Evolutionary conservation across 2,888 invertebrate species (phyloP).

Genomic region (Hemithea aestivaria): DNA sequence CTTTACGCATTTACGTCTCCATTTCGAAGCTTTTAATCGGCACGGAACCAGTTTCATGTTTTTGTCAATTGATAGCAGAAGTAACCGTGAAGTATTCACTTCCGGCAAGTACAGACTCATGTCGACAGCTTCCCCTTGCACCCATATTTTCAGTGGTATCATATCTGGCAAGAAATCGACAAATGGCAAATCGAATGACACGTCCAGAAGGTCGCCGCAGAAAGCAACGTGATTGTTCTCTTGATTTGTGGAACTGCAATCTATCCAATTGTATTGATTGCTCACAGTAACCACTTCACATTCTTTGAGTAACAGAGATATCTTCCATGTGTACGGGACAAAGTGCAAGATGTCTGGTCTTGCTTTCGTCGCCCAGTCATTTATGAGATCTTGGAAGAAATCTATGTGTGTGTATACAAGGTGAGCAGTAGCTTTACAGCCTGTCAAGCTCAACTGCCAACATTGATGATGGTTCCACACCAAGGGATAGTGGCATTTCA

Average conservation of each 20-base stretch:
- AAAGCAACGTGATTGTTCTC: constrained; percentile 97
- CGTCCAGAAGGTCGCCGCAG: constrained; percentile 95
- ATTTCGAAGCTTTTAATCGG: constrained; percentile 80
- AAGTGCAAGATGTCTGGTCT: constrained; percentile 96
- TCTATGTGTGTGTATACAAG: constrained; percentile 97
- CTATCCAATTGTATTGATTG: constrained; percentile 99
- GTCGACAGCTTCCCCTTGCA: constrained; percentile 96
- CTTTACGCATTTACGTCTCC: constrained; percentile 88
- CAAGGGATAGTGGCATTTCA: constrained; percentile 93
- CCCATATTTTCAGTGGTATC: constrained; percentile 93
- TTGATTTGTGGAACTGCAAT: constrained; percentile 96
- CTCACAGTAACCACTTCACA: constrained; percentile 96
- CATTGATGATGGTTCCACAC: constrained; percentile 98
- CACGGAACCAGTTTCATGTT: constrained; percentile 90
- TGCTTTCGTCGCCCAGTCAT: constrained; percentile 97
- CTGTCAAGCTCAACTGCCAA: constrained; percentile 94
- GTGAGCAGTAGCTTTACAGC: constrained; percentile 95
- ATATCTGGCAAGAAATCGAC: constrained; percentile 95
- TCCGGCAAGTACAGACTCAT: constrained; percentile 94
- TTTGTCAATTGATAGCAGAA: constrained; percentile 90
- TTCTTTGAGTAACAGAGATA: constrained; percentile 93
- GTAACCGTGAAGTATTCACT: constrained; percentile 91
- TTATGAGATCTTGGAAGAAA: constrained; percentile 96
- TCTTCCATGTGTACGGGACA: constrained; percentile 98
- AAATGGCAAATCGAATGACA: constrained; percentile 96